Percentiles rank a stretch among this genome's conserved stretches.
Evolutionary conservation across 1,140 invertebrate species (phyloP).

Genomic region (Drosophila carrolli): DNA sequence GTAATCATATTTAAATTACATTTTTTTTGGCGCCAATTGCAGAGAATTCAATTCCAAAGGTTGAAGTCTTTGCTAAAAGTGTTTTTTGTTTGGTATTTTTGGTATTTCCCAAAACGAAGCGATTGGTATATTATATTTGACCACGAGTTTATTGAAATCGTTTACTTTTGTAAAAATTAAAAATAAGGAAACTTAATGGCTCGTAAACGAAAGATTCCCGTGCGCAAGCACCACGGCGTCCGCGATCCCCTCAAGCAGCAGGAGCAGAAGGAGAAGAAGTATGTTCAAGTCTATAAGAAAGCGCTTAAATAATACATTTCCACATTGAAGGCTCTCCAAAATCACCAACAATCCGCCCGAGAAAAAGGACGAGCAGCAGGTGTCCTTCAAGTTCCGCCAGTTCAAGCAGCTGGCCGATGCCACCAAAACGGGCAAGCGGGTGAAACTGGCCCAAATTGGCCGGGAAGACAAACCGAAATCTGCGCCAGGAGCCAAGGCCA

Average conservation of each 20-base stretch:
- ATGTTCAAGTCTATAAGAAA: neutral
- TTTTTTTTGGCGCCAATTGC: too few relatives aligned
- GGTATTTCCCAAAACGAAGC: neutral
- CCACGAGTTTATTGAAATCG: constrained; percentile 4
- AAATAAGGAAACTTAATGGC: constrained; percentile 48
- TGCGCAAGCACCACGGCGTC: constrained; percentile 80
- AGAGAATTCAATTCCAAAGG: neutral
- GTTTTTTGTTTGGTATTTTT: neutral
- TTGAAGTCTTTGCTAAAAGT: neutral
- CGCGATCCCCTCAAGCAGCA: constrained; percentile 80
- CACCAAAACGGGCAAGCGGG: constrained; percentile 70
- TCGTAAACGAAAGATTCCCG: constrained; percentile 80
- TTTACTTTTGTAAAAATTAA: constrained; percentile 14
- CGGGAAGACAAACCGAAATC: constrained; percentile 66
- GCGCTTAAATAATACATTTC: neutral
- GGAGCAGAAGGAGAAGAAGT: constrained; percentile 74
- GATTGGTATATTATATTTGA: neutral
- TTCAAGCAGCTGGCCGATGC: constrained; percentile 70
- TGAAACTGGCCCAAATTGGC: constrained; percentile 54
- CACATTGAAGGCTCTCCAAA: constrained; percentile 65
- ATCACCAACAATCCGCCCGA: constrained; percentile 78
- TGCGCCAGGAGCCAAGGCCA: constrained; percentile 13
- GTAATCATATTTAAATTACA: neutral
- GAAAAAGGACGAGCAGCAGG: constrained; percentile 66
- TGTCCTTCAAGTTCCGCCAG: constrained; percentile 73